Conservation (phyloP, 2,797 vertebrate genomes). For the Hipposideros larvatus region DNA sequence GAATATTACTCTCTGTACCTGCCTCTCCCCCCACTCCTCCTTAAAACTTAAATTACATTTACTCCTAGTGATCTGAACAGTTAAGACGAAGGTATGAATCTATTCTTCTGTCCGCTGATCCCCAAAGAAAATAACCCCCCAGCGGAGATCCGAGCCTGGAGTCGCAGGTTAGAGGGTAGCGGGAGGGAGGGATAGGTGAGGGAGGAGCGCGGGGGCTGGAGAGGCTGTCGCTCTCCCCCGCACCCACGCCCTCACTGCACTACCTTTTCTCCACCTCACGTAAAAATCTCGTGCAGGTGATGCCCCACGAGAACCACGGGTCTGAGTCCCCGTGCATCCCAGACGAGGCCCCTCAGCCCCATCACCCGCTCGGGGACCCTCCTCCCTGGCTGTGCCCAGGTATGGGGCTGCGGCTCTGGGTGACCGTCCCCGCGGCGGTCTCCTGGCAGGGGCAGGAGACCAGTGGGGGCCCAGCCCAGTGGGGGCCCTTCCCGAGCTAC, state of each 20-base stretch:
- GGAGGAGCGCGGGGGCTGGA: background rate
- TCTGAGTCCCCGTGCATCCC: background rate
- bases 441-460: background rate
- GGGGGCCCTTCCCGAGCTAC: slow-evolving; percentile 84
- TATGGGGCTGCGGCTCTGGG: background rate
- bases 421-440: background rate
- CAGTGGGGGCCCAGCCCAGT: background rate
- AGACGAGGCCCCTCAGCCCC: background rate
- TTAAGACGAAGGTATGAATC: background rate
- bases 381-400: background rate
- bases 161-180: background rate
- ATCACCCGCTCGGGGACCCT: background rate
- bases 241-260: background rate
- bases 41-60: slow-evolving; percentile 70
- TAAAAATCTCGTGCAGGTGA: slow-evolving; percentile 2
- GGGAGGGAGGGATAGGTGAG: background rate
- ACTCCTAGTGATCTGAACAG: background rate
- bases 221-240: background rate
- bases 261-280: slow-evolving; percentile 46
- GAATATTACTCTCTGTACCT: slow-evolving; percentile 56
- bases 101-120: background rate
- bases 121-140: background rate
- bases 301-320: background rate
- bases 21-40: slow-evolving; percentile 24
- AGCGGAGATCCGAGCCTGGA: background rate